Evolutionary conservation across 2,113 vertebrate genomes (phyloP), one percentile per base, ranked within the genome.

Genomic region (Psephotus haematonotus): DNA sequence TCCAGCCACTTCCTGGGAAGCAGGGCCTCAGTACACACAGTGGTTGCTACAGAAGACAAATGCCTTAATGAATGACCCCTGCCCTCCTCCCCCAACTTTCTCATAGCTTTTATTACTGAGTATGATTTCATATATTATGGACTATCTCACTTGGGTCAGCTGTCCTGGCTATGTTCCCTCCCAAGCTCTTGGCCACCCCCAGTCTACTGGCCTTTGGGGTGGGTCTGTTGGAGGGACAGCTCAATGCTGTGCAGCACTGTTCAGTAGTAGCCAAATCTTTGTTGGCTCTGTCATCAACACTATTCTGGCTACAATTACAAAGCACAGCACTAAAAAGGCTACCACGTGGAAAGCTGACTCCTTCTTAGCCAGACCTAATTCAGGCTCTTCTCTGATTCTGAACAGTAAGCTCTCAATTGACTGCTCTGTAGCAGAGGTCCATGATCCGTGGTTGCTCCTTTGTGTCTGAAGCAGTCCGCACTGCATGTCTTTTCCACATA

Each of bases 1-100:
- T n/a, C 43, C 50, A 69, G 31, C 20, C 31, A 43, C 22, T 22
- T 52, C 46, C 22, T 52, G 8, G 17, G 24, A 68, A 82, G 10
- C 28, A 72, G 24, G 2, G 11, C 44, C 19, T 67, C 50, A 31
- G 10, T 31, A 62, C 2, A 1, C 1, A 1, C 7, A 79, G 23
- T 1, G 2, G 10, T 28, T 46, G 17, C 43, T 59, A 4, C 3
- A 10, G 12, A 70, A 81, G 5, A 7, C 37, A 50, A 55, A n/a
- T 1, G 0, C 23, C 20, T 71, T 33, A 17, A 68, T 2, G 3
- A 43, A 59, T 8, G 2, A 6, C 22, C 31, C 9, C 15, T 7
- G 25, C 9, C 29, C 33, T 52, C 33, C 29, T 49, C 35, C 37
- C 8, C 25, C 33, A n/a, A 10, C 57, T 59, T 59, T 23, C 33